Base-by-base conservation (phyloP, 2,797 vertebrate genomes). In the Stomatorhinus walkeri region DNA sequence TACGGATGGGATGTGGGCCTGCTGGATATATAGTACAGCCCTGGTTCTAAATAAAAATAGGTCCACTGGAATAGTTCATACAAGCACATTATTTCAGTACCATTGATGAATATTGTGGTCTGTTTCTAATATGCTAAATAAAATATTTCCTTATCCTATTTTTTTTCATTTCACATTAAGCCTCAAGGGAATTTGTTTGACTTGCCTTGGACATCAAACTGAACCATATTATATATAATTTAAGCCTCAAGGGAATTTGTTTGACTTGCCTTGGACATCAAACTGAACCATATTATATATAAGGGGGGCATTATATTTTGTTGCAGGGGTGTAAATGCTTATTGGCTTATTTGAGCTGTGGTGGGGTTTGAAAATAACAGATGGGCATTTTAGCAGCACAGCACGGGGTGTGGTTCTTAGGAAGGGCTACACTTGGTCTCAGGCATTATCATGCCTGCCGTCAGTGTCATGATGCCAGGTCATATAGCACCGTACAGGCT, bases 11-110 rank as follows among this genome's bases (percentile, higher is more conserved):
- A 56, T 56, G 54, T 51, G 59, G 81, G 36, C 49, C n/a, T 79
- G 61, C 54, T 51, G 46, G 83, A 52, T 72, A 36, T 86, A 0
- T 40, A 49, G 81, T 51, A 46, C 56, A 36, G 28, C 8, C 3
- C 36, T 49, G 83, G 88, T 52, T 64, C 48, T 48, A 51, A 52
- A 64, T 88, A 85, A 28, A 85, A 68, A 88, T 86, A 72, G 83
- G 16, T 68, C 46, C 59, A 51, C 56, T 51, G 24, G 49, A 89
- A 88, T 54, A 36, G 81, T 3, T 8, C 61, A 32, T 22, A 24
- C 28, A 48, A 16, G 46, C 72, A 68, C 40, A 52, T 43, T 84
- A 83, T 61, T 76, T 76, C 28, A 52, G 24, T 85, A 84, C 81
- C 85, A n/a, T 87, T 43, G 32, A 16, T 54, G 28, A 87, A 43